Base-by-base conservation (phyloP, 2,888 invertebrate genomes). In the Ctenicera cuprea region DNA sequence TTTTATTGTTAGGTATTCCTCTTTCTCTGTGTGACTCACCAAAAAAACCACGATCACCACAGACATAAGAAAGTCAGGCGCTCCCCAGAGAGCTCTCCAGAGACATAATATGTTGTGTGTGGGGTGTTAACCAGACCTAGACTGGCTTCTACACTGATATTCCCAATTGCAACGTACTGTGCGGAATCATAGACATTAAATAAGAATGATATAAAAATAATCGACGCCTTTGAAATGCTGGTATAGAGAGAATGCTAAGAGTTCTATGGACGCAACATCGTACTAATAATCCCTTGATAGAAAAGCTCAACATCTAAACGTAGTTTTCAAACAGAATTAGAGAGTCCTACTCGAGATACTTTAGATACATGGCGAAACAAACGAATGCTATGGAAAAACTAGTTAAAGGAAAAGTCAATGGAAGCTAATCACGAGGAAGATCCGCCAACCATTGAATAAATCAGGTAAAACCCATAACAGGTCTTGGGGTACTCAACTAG, bases 271-370 rank as follows among this genome's bases (percentile, higher is more conserved):
- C 11, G 11, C 41, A 41, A 5, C 41, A 41, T n/a, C 41, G 11
- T 3, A 41, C 11, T 12, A 41, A 41, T 41, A 41, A 41, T 2
- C 7, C 41, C 3, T 1, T 12, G n/a, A 12, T 41, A 41, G n/a
- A 41, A n/a, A 3, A 26, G 5, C 26, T 26, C 5, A 26, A 26
- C 26, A 26, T 26, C 5, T 5, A 26, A 26, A 26, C 26, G 5
- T 3, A 26, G 5, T 5, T 26, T 26, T 26, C 26, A 2, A 26
- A 3, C 26, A 26, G 12, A 41, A 41, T 41, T 41, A 41, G 7
- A 41, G 41, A 41, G n/a, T 12, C n/a, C n/a, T 41, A 41, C n/a
- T n/a, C 7, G 41, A 41, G n/a, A 41, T 41, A 41, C n/a, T 41
- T 41, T 41, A n/a, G 11, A n/a, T 8, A 12, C 41, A 41, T 26